Conservation (phyloP, 2,888 invertebrate species). For the Mantis religiosa region DNA sequence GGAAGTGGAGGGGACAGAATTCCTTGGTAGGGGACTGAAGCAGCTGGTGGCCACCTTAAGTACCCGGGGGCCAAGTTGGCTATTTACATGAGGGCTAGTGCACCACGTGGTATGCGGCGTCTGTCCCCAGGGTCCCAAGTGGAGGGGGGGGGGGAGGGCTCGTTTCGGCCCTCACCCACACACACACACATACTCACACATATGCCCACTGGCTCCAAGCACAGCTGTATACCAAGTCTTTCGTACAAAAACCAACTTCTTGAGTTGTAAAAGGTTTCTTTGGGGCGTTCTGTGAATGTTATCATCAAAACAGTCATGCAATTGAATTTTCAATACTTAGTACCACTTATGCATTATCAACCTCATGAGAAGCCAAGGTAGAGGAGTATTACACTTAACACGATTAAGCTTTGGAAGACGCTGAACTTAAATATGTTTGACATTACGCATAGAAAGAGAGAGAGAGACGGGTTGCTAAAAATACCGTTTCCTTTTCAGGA, state of each 20-base stretch:
- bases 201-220: neutral
- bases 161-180: neutral
- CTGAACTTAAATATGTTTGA: too few species aligned
- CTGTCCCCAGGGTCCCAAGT: neutral
- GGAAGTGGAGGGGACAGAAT: neutral
- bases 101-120: neutral
- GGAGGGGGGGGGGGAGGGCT: neutral
- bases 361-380: too few species aligned
- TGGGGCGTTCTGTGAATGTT: neutral
- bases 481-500: too few species aligned
- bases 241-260: neutral
- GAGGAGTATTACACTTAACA: too few species aligned
- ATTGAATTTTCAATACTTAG: too few species aligned
- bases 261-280: neutral
- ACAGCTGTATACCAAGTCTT: neutral
- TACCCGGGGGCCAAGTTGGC: neutral
- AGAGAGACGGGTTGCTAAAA: too few species aligned
- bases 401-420: too few species aligned
- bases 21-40: neutral
- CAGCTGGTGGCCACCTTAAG: neutral
- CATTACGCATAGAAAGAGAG: too few species aligned
- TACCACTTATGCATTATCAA: too few species aligned
- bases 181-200: neutral
- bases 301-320: too few species aligned
- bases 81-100: neutral